A percentile compares a stretch with the other conserved stretches of the same genome.
These are phyloP conservation scores for Chauna torquata DNA, from an alignment of 2,113 vertebrate species.

Conservation along the genomic window DNA sequence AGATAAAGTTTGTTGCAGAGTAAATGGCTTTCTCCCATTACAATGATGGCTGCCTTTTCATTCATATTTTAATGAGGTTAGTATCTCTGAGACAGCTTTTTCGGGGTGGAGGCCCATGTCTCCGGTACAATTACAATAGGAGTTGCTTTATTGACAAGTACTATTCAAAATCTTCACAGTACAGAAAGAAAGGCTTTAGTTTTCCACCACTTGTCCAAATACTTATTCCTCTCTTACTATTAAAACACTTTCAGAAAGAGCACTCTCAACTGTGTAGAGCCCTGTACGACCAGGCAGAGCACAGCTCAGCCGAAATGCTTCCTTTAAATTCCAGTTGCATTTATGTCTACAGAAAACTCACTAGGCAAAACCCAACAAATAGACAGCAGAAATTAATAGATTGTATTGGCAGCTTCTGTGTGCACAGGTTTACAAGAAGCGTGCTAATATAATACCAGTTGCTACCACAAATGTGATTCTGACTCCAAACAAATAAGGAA, in stretches of 20 bases:
- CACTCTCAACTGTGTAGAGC: conserved; percentile 29
- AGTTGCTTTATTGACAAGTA: conserved; percentile 88
- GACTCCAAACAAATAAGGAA: not conserved
- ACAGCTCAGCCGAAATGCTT: not conserved
- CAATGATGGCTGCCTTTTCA: conserved; percentile 83
- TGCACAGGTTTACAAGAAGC: not conserved
- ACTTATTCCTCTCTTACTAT: conserved; percentile 64
- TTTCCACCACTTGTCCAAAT: conserved; percentile 82
- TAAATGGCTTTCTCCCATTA: conserved; percentile 65
- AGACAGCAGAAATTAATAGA: not conserved
- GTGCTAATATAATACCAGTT: not conserved
- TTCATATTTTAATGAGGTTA: conserved; percentile 92
- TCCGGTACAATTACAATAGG: conserved; percentile 80
- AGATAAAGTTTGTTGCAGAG: conserved; percentile 65
- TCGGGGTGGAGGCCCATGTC: conserved; percentile 74
- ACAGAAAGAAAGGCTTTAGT: conserved; percentile 85
- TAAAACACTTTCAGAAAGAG: conserved; percentile 61
- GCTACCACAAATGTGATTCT: not conserved
- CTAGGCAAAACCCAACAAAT: not conserved
- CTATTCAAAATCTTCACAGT: conserved; percentile 87
- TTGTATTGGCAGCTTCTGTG: not conserved
- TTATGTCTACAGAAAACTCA: not conserved
- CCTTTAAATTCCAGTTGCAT: not conserved
- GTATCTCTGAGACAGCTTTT: conserved; percentile 89
- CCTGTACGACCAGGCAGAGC: not conserved